phyloP scores from a whole-genome alignment of 2,888 invertebrate genomes.

The Sipha maydis region DNA sequence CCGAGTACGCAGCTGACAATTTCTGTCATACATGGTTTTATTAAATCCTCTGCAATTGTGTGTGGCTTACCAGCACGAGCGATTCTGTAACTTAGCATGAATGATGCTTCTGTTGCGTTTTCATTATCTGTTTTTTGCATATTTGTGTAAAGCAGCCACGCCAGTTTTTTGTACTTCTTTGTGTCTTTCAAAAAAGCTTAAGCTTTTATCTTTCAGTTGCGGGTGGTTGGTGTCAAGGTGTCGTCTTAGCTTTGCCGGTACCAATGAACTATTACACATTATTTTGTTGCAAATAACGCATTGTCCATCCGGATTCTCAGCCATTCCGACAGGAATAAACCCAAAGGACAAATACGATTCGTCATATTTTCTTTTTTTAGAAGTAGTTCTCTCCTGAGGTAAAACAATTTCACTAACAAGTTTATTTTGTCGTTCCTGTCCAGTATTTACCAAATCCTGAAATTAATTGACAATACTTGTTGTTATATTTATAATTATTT shows the following conservation, averaged over 20 bases:
- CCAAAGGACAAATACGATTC: too few relatives aligned
- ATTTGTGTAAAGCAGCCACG: too few relatives aligned
- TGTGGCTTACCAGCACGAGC: not conserved
- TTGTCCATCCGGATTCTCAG: not conserved
- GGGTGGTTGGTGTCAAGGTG: conserved; percentile 6
- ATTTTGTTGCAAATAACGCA: conserved; percentile 7
- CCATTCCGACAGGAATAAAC: not conserved
- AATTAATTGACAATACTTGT: too few relatives aligned
- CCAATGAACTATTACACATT: conserved; percentile 11
- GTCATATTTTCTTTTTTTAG: too few relatives aligned
- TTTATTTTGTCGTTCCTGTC: too few relatives aligned
- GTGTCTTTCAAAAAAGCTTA: not conserved
- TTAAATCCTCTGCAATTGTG: not conserved
- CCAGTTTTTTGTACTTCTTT: not conserved
- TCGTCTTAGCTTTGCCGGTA: conserved; percentile 6
- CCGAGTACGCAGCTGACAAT: too few relatives aligned
- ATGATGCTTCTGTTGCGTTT: not conserved
- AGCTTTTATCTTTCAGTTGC: conserved; percentile 21
- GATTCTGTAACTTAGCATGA: too few relatives aligned
- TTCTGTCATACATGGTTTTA: not conserved
- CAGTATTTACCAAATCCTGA: too few relatives aligned
- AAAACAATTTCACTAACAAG: too few relatives aligned
- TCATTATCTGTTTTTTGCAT: not conserved
- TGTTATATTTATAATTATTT: too few relatives aligned
- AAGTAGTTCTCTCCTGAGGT: too few relatives aligned